These are phyloP conservation scores for Ennomos erosarius DNA, from an alignment of 2,888 invertebrate genomes.

Conservation along the genomic window DNA sequence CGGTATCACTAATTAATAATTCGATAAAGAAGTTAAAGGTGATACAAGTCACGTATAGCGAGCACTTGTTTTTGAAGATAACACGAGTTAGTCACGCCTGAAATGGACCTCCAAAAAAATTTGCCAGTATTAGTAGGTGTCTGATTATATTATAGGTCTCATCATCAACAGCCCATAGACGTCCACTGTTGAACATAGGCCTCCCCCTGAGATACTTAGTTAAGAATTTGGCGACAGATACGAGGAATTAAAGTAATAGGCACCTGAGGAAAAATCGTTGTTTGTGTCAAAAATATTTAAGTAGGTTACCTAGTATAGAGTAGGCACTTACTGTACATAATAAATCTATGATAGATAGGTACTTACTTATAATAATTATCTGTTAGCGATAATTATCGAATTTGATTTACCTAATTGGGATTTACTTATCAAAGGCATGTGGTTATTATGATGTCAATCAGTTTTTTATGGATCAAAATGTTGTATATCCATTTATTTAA, in stretches of 20 bases:
- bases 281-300: no score
- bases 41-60: slow-evolving; percentile 45
- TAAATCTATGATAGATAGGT: neutral
- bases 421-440: neutral
- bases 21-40: slow-evolving; percentile 50
- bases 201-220: no score
- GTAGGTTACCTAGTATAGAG: no score
- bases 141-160: no score
- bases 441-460: neutral
- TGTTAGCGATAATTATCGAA: neutral
- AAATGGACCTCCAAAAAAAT: slow-evolving; percentile 1
- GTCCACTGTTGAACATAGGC: no score
- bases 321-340: no score
- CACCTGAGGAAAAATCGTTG: no score
- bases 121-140: no score
- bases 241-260: neutral
- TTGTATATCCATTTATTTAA: no score
- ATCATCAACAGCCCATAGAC: no score
- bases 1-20: slow-evolving; percentile 17
- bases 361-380: no score
- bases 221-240: slow-evolving; percentile 1
- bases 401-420: neutral
- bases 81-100: slow-evolving; percentile 20
- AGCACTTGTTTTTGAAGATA: slow-evolving; percentile 37
- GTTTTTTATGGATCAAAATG: no score